These are phyloP conservation scores for Phanerotoma sp. DNA, from an alignment of 2,888 invertebrate species.

Conservation along the genomic window DNA sequence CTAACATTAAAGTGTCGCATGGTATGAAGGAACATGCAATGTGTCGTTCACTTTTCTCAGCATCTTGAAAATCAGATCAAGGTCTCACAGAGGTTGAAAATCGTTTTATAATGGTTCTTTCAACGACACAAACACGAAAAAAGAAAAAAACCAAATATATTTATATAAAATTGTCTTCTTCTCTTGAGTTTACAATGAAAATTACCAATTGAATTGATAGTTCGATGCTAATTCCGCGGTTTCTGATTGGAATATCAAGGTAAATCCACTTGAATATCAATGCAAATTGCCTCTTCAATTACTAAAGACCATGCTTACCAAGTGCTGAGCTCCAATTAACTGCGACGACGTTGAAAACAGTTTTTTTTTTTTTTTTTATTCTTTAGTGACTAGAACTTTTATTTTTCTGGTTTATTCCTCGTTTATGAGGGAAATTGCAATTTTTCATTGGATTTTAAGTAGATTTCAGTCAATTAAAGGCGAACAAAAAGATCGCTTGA, in stretches of 20 bases:
- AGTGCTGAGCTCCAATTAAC: slow-evolving; percentile 5
- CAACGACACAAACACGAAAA: no score
- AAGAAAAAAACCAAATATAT: no score
- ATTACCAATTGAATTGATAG: not conserved
- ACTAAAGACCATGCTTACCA: not conserved
- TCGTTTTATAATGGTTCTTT: slow-evolving; percentile 13
- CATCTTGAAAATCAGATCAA: slow-evolving; percentile 14
- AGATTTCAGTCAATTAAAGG: no score
- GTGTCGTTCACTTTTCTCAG: slow-evolving; percentile 5
- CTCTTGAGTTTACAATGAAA: not conserved
- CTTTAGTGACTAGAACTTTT: no score
- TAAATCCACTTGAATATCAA: slow-evolving; percentile 5
- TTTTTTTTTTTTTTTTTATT: no score
- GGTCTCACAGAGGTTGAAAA: slow-evolving; percentile 6
- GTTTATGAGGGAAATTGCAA: no score
- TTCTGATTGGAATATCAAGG: not conserved
- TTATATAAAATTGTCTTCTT: not conserved
- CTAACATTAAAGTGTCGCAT: not conserved
- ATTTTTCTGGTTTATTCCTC: no score
- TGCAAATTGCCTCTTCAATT: slow-evolving; percentile 11
- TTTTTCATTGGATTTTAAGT: no score
- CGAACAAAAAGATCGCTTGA: no score
- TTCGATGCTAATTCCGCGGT: not conserved
- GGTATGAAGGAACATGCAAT: not conserved
- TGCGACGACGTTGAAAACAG: slow-evolving; percentile 30